Evolutionary conservation across 2,797 vertebrate genomes (phyloP).

Genomic region (Danio albolineatus): DNA sequence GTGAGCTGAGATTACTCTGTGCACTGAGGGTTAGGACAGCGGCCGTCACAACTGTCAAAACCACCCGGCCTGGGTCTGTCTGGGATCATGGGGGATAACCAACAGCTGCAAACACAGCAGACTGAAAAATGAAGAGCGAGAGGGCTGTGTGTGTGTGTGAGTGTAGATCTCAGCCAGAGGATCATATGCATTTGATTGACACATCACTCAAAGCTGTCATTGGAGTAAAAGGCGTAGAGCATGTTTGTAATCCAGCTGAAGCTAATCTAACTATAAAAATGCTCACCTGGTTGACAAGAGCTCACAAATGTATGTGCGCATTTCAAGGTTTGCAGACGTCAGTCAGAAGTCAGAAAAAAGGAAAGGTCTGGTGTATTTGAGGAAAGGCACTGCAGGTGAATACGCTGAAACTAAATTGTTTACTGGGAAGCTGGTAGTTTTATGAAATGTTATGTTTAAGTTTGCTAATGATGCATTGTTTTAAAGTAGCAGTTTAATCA

Average conservation of each 20-base stretch:
- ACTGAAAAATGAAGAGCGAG: conserved; percentile 40
- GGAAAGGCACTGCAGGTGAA: too few relatives aligned
- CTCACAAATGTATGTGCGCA: not conserved
- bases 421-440: too few relatives aligned
- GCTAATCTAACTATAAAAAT: conserved; percentile 36
- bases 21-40: conserved; percentile 79
- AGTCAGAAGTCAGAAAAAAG: not conserved
- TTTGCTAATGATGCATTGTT: too few relatives aligned
- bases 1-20: conserved; percentile 81
- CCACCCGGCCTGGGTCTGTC: conserved; percentile 65
- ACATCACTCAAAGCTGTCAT: conserved; percentile 38
- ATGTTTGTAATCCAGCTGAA: not conserved
- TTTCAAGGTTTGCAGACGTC: not conserved
- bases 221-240: conserved; percentile 10
- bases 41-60: conserved; percentile 80
- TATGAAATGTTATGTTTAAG: too few relatives aligned
- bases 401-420: too few relatives aligned
- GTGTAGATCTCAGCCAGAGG: conserved; percentile 4
- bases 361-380: too few relatives aligned
- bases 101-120: conserved; percentile 61
- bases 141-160: not conserved
- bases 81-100: conserved; percentile 59
- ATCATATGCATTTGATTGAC: conserved; percentile 36
- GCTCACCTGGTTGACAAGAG: not conserved
- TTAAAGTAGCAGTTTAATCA: too few relatives aligned